These are phyloP conservation scores for Luehdorfia chinensis DNA, from an alignment of 1,140 invertebrate species.

Conservation along the genomic window DNA sequence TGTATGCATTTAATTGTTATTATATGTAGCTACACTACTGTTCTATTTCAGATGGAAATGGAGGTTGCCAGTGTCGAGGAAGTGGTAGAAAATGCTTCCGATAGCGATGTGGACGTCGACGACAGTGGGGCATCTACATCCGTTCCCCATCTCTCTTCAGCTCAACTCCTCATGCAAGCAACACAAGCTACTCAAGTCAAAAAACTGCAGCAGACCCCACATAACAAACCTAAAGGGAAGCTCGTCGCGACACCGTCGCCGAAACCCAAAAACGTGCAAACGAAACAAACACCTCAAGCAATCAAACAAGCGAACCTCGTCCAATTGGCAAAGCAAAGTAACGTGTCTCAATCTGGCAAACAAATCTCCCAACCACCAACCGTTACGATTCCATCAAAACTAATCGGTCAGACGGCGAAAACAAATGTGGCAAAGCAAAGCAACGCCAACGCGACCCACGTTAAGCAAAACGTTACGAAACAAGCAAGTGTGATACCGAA, in stretches of 20 bases:
- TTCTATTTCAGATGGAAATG: slow-evolving; percentile 52
- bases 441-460: slow-evolving; percentile 4
- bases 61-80: slow-evolving; percentile 47
- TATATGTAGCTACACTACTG: too few relatives aligned
- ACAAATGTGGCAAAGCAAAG: not conserved
- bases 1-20: too few relatives aligned
- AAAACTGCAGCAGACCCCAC: slow-evolving; percentile 19
- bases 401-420: slow-evolving; percentile 7
- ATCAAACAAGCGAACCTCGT: slow-evolving; percentile 19
- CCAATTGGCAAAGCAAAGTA: slow-evolving; percentile 21
- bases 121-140: slow-evolving; percentile 41
- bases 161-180: slow-evolving; percentile 58
- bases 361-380: slow-evolving; percentile 28
- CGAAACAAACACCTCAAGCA: slow-evolving; percentile 19
- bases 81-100: slow-evolving; percentile 49
- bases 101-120: slow-evolving; percentile 66
- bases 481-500: slow-evolving; percentile 13
- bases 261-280: slow-evolving; percentile 27
- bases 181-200: slow-evolving; percentile 36
- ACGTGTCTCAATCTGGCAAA: slow-evolving; percentile 18
- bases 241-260: slow-evolving; percentile 31
- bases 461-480: slow-evolving; percentile 9
- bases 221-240: slow-evolving; percentile 43
- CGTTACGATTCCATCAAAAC: slow-evolving; percentile 19
- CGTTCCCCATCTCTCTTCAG: slow-evolving; percentile 45